Conservation (phyloP, 1,140 invertebrate genomes). For the Littorina saxatilis region DNA sequence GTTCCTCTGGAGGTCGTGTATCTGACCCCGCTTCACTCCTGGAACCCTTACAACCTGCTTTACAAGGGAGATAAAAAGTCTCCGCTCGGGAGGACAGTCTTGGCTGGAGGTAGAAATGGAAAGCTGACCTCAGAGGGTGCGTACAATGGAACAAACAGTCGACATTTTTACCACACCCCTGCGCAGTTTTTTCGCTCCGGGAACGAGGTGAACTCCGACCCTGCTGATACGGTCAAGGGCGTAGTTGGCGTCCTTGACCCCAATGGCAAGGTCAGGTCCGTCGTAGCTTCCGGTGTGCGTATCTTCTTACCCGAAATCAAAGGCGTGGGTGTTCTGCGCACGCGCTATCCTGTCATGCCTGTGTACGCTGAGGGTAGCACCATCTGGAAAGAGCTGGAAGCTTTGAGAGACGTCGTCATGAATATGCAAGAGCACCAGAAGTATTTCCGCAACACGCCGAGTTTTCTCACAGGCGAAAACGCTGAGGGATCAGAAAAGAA, state of each 20-base stretch:
- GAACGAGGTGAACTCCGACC: constrained; percentile 43
- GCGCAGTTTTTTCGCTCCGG: constrained; percentile 48
- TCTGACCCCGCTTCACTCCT: constrained; percentile 60
- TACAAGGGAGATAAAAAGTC: constrained; percentile 38
- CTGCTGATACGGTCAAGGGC: constrained; percentile 52
- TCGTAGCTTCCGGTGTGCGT: constrained; percentile 46
- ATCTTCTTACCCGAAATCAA: constrained; percentile 49
- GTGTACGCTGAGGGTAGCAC: constrained; percentile 50
- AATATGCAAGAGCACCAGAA: constrained; percentile 31
- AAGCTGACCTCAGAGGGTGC: constrained; percentile 34
- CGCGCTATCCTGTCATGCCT: constrained; percentile 58
- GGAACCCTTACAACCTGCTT: constrained; percentile 65
- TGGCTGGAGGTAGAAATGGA: constrained; percentile 29
- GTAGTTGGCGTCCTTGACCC: constrained; percentile 51
- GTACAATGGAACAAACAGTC: constrained; percentile 53
- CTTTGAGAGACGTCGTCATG: constrained; percentile 55
- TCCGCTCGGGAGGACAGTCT: not conserved
- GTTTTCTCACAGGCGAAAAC: not conserved
- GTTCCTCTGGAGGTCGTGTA: constrained; percentile 66
- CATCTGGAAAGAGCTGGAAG: constrained; percentile 58
- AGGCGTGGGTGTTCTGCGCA: constrained; percentile 51
- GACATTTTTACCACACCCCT: constrained; percentile 55
- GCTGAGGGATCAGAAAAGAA: not conserved
- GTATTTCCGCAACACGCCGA: constrained; percentile 15
- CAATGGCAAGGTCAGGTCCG: constrained; percentile 38